Percentiles rank a stretch among this genome's conserved stretches.
Evolutionary conservation across 2,797 vertebrate species (phyloP).

Genomic region (Toxotes lorentzi): DNA sequence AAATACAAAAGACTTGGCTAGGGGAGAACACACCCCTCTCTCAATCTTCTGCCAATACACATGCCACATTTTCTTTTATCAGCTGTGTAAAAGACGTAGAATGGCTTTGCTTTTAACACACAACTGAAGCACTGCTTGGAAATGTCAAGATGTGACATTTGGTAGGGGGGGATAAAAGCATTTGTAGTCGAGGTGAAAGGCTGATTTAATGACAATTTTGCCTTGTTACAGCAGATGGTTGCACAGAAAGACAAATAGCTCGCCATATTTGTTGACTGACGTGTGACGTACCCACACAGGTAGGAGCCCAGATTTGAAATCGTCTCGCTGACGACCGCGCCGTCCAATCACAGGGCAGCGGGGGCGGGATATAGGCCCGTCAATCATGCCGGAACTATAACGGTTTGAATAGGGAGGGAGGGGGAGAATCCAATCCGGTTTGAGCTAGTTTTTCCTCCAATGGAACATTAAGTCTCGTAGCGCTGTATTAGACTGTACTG

Average conservation of each 20-base stretch:
- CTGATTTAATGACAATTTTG: constrained; percentile 42
- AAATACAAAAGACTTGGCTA: constrained; percentile 68
- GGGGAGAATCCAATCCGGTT: constrained; percentile 92
- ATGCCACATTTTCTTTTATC: not conserved
- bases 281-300: constrained; percentile 79
- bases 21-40: constrained; percentile 65
- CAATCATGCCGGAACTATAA: constrained; percentile 78
- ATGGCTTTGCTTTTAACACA: accelerated
- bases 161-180: accelerated
- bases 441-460: constrained; percentile 91
- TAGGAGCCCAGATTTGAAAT: constrained; percentile 82
- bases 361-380: constrained; percentile 70
- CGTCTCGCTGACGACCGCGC: constrained; percentile 49
- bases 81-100: not conserved
- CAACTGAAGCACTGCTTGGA: accelerated
- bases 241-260: constrained; percentile 68
- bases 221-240: constrained; percentile 67
- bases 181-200: not conserved
- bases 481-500: constrained; percentile 82
- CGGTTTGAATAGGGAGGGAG: constrained; percentile 85
- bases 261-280: constrained; percentile 79
- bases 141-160: accelerated
- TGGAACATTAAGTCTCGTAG: constrained; percentile 87
- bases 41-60: constrained; percentile 19
- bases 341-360: constrained; percentile 79